Base-by-base conservation (phyloP, 2,888 invertebrate species). In the Pristionchus arcanus region DNA sequence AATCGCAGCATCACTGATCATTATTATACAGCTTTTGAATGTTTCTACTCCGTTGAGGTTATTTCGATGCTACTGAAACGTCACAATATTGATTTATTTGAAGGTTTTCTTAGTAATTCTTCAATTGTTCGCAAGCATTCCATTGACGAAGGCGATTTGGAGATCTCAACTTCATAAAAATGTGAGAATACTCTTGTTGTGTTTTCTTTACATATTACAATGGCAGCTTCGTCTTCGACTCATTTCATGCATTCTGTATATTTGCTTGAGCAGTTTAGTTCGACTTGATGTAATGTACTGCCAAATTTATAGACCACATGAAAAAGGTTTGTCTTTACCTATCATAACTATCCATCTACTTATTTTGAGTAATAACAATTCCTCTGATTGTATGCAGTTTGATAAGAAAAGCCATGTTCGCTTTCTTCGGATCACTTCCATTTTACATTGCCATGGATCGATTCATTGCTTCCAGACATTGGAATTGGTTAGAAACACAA, bases 371-470 rank as follows among this genome's bases (percentile, higher is more conserved):
- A 13, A 15, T n/a, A 9, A 81, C 49, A 15, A 49, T 42, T 53
- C 49, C 13, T n/a, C 21, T 81, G n/a, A 28, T 81, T 42, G 53
- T 7, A 4, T 53, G 81, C 49, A 81, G 81, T 28, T 28, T 81
- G 49, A 49, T 81, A 25, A 42, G 81, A n/a, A 53, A 28, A 81
- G 42, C 81, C 2, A 13, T 81, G 11, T 21, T 81, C 49, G 42
- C n/a, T n/a, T 81, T 53, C 34, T 49, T 49, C 19, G 19, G 49
- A 4, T 49, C 81, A 19, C n/a, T 81, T 15, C 15, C 28, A 15
- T 28, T 81, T n/a, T 42, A 7, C 25, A 81, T 81, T 53, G 81
- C 81, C 0, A n/a, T 81, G 42, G 81, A 81, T 49, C 49, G 81
- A 15, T 81, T 34, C 28, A 7, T 81, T 42, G 77, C 77, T 42